These are phyloP conservation scores for Anodontia alba DNA, from an alignment of 2,888 invertebrate genomes.

Conservation along the genomic window DNA sequence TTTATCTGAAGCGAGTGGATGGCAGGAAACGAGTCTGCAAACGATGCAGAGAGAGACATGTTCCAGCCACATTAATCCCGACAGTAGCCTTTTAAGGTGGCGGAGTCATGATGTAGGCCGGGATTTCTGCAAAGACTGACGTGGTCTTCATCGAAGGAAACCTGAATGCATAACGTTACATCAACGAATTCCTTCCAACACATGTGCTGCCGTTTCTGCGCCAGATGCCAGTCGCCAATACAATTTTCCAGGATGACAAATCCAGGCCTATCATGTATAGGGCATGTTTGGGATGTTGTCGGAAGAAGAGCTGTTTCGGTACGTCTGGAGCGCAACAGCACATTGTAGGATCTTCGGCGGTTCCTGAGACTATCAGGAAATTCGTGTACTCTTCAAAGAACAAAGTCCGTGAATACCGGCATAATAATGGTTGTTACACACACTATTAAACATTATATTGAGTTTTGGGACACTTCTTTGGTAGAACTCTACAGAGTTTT, in stretches of 20 bases:
- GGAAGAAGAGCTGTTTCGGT: background rate
- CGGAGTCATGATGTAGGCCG: background rate
- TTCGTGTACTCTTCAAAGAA: too few relatives aligned
- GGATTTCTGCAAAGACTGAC: background rate
- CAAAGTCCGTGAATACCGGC: too few relatives aligned
- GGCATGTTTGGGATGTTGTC: background rate
- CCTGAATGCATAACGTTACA: background rate
- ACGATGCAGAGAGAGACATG: background rate
- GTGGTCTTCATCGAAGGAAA: background rate
- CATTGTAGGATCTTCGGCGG: too few relatives aligned
- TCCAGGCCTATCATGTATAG: background rate
- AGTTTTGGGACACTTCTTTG: too few relatives aligned
- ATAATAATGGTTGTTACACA: too few relatives aligned
- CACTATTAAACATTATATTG: too few relatives aligned
- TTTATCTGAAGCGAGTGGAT: background rate
- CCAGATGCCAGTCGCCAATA: background rate
- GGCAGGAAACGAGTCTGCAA: background rate
- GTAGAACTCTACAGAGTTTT: too few relatives aligned
- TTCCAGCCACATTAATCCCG: background rate
- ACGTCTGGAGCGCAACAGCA: background rate
- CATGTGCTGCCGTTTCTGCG: background rate
- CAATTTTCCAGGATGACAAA: background rate
- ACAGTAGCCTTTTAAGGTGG: background rate
- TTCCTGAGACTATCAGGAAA: too few relatives aligned
- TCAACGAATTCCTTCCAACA: background rate